Evolutionary conservation across 1,140 invertebrate species (phyloP).

Genomic region (Aphelenchoides besseyi): DNA sequence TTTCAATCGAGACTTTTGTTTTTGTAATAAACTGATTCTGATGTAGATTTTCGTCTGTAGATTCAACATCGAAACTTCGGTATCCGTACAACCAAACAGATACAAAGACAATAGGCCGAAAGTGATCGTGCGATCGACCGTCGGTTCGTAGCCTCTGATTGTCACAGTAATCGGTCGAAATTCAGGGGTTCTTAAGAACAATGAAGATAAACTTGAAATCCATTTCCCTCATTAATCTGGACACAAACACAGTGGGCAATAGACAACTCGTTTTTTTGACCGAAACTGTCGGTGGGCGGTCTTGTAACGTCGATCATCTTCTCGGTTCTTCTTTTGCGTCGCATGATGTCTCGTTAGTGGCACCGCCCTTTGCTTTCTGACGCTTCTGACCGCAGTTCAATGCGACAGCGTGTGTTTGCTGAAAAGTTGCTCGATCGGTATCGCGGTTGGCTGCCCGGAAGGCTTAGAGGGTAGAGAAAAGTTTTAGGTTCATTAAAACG

Average conservation of each 20-base stretch:
- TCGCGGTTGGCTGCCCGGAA: neutral
- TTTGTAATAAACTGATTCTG: too few relatives aligned
- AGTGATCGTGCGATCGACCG: too few relatives aligned
- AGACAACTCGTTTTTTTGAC: neutral
- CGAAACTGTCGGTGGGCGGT: neutral
- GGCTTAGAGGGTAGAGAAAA: neutral
- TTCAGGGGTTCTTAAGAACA: too few relatives aligned
- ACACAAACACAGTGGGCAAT: constrained; percentile 1
- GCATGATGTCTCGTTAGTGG: neutral
- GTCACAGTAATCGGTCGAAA: too few relatives aligned
- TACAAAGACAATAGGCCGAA: too few relatives aligned
- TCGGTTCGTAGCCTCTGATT: too few relatives aligned
- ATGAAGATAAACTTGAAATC: too few relatives aligned
- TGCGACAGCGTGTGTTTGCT: neutral
- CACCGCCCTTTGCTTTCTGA: neutral
- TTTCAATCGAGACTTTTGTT: too few relatives aligned
- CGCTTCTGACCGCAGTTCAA: neutral
- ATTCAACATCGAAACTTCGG: too few relatives aligned
- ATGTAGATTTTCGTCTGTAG: too few relatives aligned
- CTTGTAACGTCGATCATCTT: neutral
- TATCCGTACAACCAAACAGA: too few relatives aligned
- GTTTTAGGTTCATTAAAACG: constrained; percentile 1
- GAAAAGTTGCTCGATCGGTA: neutral
- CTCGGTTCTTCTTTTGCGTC: neutral
- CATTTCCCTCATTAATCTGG: neutral